Percentiles rank a stretch among this genome's conserved stretches.
These are phyloP conservation scores for Oscheius sp. DNA, from an alignment of 1,140 invertebrate species.

Conservation along the genomic window DNA sequence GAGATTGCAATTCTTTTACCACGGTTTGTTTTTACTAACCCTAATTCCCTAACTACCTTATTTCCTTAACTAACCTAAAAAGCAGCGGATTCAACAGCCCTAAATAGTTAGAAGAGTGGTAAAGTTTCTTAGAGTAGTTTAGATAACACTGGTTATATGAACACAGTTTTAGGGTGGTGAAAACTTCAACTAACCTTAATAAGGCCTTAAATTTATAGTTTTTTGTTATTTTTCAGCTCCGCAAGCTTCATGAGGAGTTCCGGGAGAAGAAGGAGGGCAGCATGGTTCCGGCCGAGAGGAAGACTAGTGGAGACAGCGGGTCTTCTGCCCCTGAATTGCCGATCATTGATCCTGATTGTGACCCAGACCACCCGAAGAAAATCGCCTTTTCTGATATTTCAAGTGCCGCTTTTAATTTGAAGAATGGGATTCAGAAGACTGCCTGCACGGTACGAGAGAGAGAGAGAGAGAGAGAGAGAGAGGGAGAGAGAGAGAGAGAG, in stretches of 20 bases:
- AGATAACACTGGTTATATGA: no score
- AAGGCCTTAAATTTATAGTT: not conserved
- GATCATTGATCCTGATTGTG: conserved; percentile 73
- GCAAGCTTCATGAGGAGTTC: conserved; percentile 26
- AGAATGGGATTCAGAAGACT: conserved; percentile 76
- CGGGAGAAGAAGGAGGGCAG: not conserved
- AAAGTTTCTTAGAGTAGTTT: no score
- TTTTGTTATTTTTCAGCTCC: conserved; percentile 33
- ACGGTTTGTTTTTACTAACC: no score
- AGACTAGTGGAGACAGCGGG: conserved; percentile 24
- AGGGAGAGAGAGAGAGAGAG: no score
- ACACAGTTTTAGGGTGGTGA: no score
- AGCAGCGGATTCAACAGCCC: not conserved
- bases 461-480: not conserved
- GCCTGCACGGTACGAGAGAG: conserved; percentile 75
- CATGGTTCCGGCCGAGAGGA: conserved; percentile 11
- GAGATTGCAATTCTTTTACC: no score
- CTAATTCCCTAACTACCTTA: no score
- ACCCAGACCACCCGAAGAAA: conserved; percentile 73
- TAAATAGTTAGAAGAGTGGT: no score
- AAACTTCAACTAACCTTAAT: no score
- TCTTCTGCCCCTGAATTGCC: conserved; percentile 18
- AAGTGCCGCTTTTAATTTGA: conserved; percentile 82
- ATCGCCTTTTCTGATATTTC: conserved; percentile 83
- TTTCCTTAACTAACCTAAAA: not conserved